Evolutionary conservation across 2,888 invertebrate species (phyloP), one percentile per base, ranked within the genome.

Genomic region (Hecatera dysodea): DNA sequence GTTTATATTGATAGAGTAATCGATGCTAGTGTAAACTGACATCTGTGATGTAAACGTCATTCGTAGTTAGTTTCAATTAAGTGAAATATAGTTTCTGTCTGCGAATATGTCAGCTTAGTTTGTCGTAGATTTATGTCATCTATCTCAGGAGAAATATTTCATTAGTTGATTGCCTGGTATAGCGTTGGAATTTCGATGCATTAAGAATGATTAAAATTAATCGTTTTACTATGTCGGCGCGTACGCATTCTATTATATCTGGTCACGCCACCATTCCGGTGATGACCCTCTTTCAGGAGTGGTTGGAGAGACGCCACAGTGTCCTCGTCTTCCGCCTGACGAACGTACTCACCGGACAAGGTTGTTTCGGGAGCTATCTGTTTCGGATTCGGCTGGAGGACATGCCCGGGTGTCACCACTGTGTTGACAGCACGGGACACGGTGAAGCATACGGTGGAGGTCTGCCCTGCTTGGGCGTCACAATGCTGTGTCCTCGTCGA

Each of bases 1-100:
- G 78, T 84, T 85, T 85, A 84, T 85, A 85, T 82, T 77, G 78
- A 67, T 72, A 63, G 72, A 77, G 81, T 84, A 84, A 86, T 81
- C 83, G 80, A 84, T 81, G 70, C 57, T 66, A 46, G 67, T 79
- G 55, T 67, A 55, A 39, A 55, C 48, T 80, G 80, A 79, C 79
- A 76, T 65, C 66, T 44, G 68, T 79, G 75, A 77, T 75, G 56
- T 56, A 79, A 27, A 63, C 50, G 67, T 69, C 57, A 79, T 68
- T 66, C 75, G 62, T 55, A 69, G 75, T 66, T 59, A 50, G 65
- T 62, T 75, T 55, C 64, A 80, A 65, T 67, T 74, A 57, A 56
- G 33, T 53, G 60, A 53, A 69, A 69, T 78, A 68, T 74, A 29
- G 65, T 66, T 69, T 46, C 52, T 69, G 69, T 59, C 66, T 63